phyloP scores from a whole-genome alignment of 2,113 vertebrate species.

The Colistium nudipinnis region DNA sequence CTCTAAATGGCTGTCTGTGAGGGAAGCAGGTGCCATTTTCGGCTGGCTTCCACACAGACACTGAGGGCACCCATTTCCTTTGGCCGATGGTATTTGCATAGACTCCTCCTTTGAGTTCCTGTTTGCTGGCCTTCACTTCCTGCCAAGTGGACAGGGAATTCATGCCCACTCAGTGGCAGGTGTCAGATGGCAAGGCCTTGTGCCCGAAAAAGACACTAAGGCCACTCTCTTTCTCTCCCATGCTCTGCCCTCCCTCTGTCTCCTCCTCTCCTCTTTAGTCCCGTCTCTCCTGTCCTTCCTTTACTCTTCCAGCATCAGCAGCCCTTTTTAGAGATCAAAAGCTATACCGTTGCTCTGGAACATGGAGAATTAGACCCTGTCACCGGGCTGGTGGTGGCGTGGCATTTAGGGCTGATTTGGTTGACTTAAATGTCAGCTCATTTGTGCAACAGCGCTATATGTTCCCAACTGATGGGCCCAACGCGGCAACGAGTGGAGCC shows the following conservation, averaged over 20 bases:
- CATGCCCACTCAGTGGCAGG: constrained; percentile 79
- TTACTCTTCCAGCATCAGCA: constrained; percentile 31
- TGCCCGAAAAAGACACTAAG: constrained; percentile 76
- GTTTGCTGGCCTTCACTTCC: constrained; percentile 75
- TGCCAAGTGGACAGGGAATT: constrained; percentile 77
- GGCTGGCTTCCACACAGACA: constrained; percentile 67
- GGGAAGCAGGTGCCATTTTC: constrained; percentile 80
- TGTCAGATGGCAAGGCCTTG: constrained; percentile 80
- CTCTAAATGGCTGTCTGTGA: constrained; percentile 74
- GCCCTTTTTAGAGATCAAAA: constrained; percentile 17
- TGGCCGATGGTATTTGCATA: constrained; percentile 73
- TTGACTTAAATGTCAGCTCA: constrained; percentile 42
- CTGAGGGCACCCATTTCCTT: constrained; percentile 74
- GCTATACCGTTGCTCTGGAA: neutral
- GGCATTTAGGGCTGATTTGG: constrained; percentile 42
- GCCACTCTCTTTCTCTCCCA: constrained; percentile 56
- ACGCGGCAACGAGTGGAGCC: neutral
- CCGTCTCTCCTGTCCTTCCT: constrained; percentile 17
- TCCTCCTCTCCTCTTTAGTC: constrained; percentile 27
- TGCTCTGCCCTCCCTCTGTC: constrained; percentile 13
- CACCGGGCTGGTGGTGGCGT: constrained; percentile 25
- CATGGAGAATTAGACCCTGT: constrained; percentile 4
- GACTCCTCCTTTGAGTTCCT: constrained; percentile 77
- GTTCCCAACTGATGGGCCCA: constrained; percentile 17
- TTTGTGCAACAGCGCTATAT: constrained; percentile 30